Evolutionary conservation across 2,888 invertebrate genomes (phyloP).

Genomic region (Liodrosophila aerea): DNA sequence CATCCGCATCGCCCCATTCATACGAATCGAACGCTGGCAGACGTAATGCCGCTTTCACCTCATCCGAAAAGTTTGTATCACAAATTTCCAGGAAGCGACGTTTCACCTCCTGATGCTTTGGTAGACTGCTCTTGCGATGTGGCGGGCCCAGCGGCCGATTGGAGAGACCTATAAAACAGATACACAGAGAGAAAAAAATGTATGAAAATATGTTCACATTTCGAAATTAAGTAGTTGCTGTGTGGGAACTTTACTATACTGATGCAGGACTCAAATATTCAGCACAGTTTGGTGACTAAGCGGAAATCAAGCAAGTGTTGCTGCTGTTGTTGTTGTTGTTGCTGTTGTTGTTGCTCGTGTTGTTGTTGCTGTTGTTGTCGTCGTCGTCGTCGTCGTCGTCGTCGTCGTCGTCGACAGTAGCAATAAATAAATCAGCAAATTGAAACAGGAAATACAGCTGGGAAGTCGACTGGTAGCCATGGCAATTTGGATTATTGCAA

Average conservation of each 20-base stretch:
- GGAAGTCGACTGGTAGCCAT: slow-evolving; percentile 56
- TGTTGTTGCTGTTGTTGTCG: slow-evolving; percentile 13
- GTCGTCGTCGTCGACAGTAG: slow-evolving; percentile 34
- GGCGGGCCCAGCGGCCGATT: slow-evolving; percentile 82
- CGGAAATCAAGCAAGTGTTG: slow-evolving; percentile 48
- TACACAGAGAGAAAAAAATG: not conserved
- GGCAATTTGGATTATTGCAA: slow-evolving; percentile 73
- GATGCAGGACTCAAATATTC: slow-evolving; percentile 10
- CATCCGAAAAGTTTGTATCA: slow-evolving; percentile 82
- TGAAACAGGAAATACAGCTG: slow-evolving; percentile 72
- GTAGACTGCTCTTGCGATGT: slow-evolving; percentile 83
- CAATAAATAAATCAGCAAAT: slow-evolving; percentile 72
- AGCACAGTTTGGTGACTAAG: slow-evolving; percentile 27
- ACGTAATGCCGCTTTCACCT: slow-evolving; percentile 82
- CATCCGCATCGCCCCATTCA: slow-evolving; percentile 92
- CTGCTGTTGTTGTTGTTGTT: not conserved
- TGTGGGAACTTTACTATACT: not conserved
- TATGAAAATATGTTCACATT: not conserved
- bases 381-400: slow-evolving; percentile 7
- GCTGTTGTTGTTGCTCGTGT: slow-evolving; percentile 5
- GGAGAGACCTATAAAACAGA: slow-evolving; percentile 77
- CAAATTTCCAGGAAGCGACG: slow-evolving; percentile 83
- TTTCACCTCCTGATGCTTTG: slow-evolving; percentile 83
- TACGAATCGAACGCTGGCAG: slow-evolving; percentile 88
- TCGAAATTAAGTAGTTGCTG: slow-evolving; percentile 12